These are phyloP conservation scores for Coregonus ussuriensis DNA, from an alignment of 2,797 vertebrate species.

Conservation along the genomic window DNA sequence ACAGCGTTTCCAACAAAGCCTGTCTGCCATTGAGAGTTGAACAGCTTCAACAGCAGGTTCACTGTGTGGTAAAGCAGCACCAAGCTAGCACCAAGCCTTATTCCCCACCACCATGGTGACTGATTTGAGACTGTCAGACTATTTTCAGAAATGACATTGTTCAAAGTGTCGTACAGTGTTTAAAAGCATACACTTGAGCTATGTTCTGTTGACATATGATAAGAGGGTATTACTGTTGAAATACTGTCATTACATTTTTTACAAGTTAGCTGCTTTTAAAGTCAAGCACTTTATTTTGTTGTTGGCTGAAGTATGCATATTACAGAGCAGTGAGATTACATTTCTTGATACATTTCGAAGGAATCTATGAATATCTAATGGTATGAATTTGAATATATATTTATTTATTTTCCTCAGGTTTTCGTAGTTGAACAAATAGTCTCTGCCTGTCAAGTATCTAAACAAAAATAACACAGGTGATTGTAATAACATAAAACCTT, in stretches of 20 bases:
- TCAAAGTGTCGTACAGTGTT: background rate
- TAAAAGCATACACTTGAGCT: background rate
- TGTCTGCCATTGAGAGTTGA: constrained; percentile 26
- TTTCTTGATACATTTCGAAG: constrained; percentile 11
- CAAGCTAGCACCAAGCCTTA: background rate
- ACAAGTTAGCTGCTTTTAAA: background rate
- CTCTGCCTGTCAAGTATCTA: background rate
- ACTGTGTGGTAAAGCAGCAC: constrained; percentile 17
- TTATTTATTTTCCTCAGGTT: background rate
- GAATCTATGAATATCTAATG: constrained; percentile 13
- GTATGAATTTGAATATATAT: background rate
- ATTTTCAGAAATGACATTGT: background rate
- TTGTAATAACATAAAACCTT: too few species aligned
- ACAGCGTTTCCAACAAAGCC: constrained; percentile 25
- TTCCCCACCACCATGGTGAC: background rate
- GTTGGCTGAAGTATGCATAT: background rate
- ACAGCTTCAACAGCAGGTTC: constrained; percentile 31
- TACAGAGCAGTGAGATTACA: constrained; percentile 3
- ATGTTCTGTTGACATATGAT: background rate
- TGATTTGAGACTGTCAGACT: background rate
- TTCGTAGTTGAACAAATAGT: background rate
- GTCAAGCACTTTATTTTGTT: background rate
- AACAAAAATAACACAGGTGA: background rate
- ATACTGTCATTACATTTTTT: background rate
- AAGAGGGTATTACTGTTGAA: background rate